Base-by-base conservation (phyloP, 2,888 invertebrate genomes). In the Ennomos erosarius region DNA sequence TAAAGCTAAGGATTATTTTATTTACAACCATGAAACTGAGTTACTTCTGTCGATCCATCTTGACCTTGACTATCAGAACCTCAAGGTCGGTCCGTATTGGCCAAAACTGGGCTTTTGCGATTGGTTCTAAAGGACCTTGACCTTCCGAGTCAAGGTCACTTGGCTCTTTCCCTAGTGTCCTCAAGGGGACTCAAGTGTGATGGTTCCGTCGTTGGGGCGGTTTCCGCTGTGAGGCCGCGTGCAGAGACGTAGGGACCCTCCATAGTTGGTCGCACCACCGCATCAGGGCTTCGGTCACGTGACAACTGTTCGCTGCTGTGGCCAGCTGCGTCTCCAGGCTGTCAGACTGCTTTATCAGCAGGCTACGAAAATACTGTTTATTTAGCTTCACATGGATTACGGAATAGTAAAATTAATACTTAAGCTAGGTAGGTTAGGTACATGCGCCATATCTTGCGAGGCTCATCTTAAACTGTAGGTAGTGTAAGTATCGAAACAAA, bases 221-320 rank as follows among this genome's bases (percentile, higher is more conserved):
- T 67, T 85, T 93, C 75, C 82, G 73, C 64, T 74, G 96, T 85
- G 90, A 96, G 81, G 76, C 96, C 87, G 78, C 72, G 16, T 84
- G 76, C 39, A 97, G 92, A 51, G 95, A 94, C 61, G 93, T 93
- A 48, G 98, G 97, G 66, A 98, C 96, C 63, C 94, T 93, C 95
- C 98, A 98, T 60, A 98, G 92, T 64, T 94, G 94, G 59, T 96
- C 95, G 69, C 95, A 94, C 82, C 95, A 95, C 56, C 95, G 94
- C 85, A 98, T 95, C 71, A 98, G 89, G 49, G 96, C 95, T 82
- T 97, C 97, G 38, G 98, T 97, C 58, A 98, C 95, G 79, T 95
- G 95, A 79, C 97, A 97, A 73, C 97, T 98, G 74, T 96, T 95
- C 6, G 98, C 97, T 0, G 98, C 98, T 85, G 97, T 95, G 66